Evolutionary conservation across 1,140 invertebrate species (phyloP), one percentile per base, ranked within the genome.

Genomic region (Drosophila carrolli): DNA sequence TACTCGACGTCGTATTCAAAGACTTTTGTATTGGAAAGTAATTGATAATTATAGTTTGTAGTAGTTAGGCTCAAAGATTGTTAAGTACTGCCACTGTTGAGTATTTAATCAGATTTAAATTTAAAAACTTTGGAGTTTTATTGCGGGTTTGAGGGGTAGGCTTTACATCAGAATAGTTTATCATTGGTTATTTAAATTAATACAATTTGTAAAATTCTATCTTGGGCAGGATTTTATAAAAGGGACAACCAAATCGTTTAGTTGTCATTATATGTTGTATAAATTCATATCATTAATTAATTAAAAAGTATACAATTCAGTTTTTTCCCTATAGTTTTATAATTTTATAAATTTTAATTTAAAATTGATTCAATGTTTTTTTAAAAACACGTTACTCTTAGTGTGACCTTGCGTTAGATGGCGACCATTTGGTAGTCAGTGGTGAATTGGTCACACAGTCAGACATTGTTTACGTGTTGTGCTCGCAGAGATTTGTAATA

Each of bases 1-100:
- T 98, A 82, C 93, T 98, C 40, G 96, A 97, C 94, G 94, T 97
- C 44, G 96, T 98, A 75, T 98, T 98, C 91, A 95, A 93, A 93
- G 95, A 96, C 65, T 98, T 97, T 94, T 98, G 97, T 93, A 97
- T 98, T 92, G 97, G 97, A 66, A 98, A 98, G 95, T 98, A 94
- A 95, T 91, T 23, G 50, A 78, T 46, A 53, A 53, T 59, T 16
- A 55, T 58, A 44, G 29, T 55, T 62, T 50, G 0, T 76, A 65
- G 29, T 51, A 44, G 13, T 11, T 75, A 83, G 62, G 43, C 61
- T 58, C 54, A 60, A 67, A 57, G 48, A 47, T 62, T 55, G 54
- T 32, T 48, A 56, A 67, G 11, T 50, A 57, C 27, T 66, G 61
- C 60, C 61, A 4, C 61, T 14, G 46, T 68, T 54, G 32, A 68